Conservation (phyloP, 2,113 vertebrate species). For the Neofelis nebulosa region DNA sequence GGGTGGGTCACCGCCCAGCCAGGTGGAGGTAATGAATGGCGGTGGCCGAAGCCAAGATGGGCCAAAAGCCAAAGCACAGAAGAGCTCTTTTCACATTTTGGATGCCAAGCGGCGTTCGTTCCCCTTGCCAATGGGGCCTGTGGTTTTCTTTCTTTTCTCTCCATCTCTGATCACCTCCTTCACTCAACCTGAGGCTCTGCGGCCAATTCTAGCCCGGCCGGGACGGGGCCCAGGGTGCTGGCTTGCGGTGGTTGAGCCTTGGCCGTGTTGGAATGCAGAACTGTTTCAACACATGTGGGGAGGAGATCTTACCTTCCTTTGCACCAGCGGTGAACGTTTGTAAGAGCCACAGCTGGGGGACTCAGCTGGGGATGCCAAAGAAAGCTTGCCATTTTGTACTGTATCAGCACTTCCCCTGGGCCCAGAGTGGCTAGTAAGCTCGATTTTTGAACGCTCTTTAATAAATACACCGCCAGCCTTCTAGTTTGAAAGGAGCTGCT, state of each 20-base stretch:
- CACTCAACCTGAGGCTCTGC: slow-evolving; percentile 65
- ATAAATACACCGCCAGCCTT: neutral
- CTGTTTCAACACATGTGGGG: neutral
- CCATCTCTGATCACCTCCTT: slow-evolving; percentile 61
- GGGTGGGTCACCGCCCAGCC: slow-evolving; percentile 38
- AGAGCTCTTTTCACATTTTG: slow-evolving; percentile 71
- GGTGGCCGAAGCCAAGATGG: slow-evolving; percentile 66
- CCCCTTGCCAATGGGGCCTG: slow-evolving; percentile 33
- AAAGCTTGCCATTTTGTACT: accelerated
- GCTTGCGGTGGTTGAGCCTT: slow-evolving; percentile 53
- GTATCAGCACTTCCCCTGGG: neutral
- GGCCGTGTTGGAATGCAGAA: slow-evolving; percentile 38
- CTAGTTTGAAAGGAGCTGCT: neutral
- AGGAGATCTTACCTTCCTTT: neutral
- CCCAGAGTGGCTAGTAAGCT: neutral
- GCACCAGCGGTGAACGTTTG: neutral
- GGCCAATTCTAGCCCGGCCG: slow-evolving; percentile 58
- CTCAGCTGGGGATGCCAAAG: neutral
- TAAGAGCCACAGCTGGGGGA: neutral
- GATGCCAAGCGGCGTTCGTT: slow-evolving; percentile 69
- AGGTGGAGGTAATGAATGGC: slow-evolving; percentile 67
- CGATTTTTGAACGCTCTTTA: neutral
- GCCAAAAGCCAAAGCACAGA: slow-evolving; percentile 71
- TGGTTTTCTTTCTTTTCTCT: slow-evolving; percentile 67
- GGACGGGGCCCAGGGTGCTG: slow-evolving; percentile 42